phyloP scores from a whole-genome alignment of 2,113 vertebrate species.

The Phyllostomus hastatus region DNA sequence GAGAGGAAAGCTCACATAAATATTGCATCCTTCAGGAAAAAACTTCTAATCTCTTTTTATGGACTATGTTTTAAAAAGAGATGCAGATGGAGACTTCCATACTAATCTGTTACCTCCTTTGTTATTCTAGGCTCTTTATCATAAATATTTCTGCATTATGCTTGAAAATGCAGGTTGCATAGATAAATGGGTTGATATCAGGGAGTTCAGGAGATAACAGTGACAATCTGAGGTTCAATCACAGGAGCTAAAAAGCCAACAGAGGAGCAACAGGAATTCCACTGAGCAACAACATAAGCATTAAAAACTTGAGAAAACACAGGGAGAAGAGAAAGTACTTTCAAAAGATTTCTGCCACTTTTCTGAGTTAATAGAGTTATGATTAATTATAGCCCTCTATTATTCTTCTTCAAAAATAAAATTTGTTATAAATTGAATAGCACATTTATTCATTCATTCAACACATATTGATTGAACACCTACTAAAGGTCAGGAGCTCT shows the following conservation, averaged over 20 bases:
- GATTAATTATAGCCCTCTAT: background rate
- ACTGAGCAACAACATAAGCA: background rate
- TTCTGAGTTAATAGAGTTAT: background rate
- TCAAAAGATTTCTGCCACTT: background rate
- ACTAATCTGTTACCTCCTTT: background rate
- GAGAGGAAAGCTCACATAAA: background rate
- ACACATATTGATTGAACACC: background rate
- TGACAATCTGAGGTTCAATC: background rate
- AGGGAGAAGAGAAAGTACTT: background rate
- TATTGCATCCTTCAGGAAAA: background rate
- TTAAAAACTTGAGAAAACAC: background rate
- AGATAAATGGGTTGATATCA: background rate
- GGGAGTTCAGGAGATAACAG: background rate
- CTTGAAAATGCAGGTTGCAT: background rate
- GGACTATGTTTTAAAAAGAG: background rate
- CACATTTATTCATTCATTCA: conserved; percentile 29
- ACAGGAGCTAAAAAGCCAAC: background rate
- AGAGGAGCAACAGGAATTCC: background rate
- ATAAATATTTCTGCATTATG: background rate
- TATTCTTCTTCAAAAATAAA: background rate
- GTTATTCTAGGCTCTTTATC: background rate
- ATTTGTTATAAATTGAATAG: background rate
- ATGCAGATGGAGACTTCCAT: background rate
- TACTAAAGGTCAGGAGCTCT: conserved; percentile 22
- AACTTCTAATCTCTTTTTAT: background rate